Conservation (phyloP, 2,888 invertebrate genomes). For the Boloria euphrosyne region DNA sequence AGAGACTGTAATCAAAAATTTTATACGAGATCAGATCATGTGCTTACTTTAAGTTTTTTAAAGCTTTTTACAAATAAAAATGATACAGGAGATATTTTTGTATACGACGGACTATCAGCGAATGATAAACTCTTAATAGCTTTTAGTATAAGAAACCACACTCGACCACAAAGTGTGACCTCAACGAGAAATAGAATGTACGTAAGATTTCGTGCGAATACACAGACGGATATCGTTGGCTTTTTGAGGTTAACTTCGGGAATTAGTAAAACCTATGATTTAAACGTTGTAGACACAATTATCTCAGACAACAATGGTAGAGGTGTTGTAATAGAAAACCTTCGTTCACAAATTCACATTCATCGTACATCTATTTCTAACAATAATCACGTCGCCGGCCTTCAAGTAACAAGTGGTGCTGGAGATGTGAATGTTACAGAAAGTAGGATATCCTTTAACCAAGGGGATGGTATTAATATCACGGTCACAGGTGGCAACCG, state of each 20-base stretch:
- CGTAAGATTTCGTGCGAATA: slow-evolving; percentile 89
- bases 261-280: slow-evolving; percentile 89
- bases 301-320: slow-evolving; percentile 95
- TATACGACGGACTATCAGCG: slow-evolving; percentile 89
- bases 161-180: slow-evolving; percentile 93
- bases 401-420: slow-evolving; percentile 94
- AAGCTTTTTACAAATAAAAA: slow-evolving; percentile 90
- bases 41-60: slow-evolving; percentile 92
- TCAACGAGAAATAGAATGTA: slow-evolving; percentile 90
- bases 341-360: slow-evolving; percentile 93
- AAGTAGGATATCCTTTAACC: slow-evolving; percentile 93
- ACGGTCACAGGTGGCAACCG: slow-evolving; percentile 97
- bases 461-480: slow-evolving; percentile 97
- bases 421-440: slow-evolving; percentile 97
- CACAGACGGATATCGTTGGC: slow-evolving; percentile 87
- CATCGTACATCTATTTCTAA: slow-evolving; percentile 91
- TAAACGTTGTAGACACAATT: slow-evolving; percentile 92
- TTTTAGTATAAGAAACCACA: slow-evolving; percentile 90
- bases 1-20: slow-evolving; percentile 91
- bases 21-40: slow-evolving; percentile 89
- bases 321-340: slow-evolving; percentile 96
- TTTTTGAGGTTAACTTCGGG: slow-evolving; percentile 91
- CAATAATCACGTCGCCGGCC: slow-evolving; percentile 94
- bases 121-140: slow-evolving; percentile 87
- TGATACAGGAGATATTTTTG: slow-evolving; percentile 87